Conservation (phyloP, 2,888 invertebrate species). For the Aspidiotus destructor region DNA sequence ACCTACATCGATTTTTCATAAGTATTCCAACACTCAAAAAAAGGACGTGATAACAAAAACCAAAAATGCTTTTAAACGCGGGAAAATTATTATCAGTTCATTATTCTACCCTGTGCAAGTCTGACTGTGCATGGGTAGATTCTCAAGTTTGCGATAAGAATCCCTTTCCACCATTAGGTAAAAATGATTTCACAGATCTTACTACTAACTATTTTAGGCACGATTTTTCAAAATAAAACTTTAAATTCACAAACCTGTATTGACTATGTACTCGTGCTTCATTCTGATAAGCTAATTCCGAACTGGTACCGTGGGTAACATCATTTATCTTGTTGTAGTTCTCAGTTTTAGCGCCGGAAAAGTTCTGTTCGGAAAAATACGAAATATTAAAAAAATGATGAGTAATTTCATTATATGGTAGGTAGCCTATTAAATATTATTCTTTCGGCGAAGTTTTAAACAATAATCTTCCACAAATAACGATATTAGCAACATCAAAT, state of each 20-base stretch:
- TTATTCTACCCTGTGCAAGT: no score
- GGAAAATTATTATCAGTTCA: no score
- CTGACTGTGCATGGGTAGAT: no score
- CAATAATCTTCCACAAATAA: not conserved
- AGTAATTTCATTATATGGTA: not conserved
- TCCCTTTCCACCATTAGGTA: no score
- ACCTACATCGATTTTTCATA: no score
- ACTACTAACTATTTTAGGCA: not conserved
- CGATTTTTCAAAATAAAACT: not conserved
- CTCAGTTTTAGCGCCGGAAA: not conserved
- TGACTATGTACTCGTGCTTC: slow-evolving; percentile 13
- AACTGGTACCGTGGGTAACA: slow-evolving; percentile 2
- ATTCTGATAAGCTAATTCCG: slow-evolving; percentile 3
- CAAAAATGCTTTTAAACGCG: no score
- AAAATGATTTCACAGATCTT: no score
- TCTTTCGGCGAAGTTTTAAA: not conserved
- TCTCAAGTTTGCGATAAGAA: no score
- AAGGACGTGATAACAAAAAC: no score
- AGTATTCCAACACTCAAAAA: no score
- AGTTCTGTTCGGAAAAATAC: not conserved
- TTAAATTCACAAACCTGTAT: not conserved
- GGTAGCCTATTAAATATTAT: not conserved
- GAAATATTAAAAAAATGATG: not conserved
- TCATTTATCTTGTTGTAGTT: not conserved
- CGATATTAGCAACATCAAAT: no score